A percentile compares a stretch with the other conserved stretches of the same genome.
Conservation (phyloP, 2,888 invertebrate genomes). For the Diogma glabrata region DNA sequence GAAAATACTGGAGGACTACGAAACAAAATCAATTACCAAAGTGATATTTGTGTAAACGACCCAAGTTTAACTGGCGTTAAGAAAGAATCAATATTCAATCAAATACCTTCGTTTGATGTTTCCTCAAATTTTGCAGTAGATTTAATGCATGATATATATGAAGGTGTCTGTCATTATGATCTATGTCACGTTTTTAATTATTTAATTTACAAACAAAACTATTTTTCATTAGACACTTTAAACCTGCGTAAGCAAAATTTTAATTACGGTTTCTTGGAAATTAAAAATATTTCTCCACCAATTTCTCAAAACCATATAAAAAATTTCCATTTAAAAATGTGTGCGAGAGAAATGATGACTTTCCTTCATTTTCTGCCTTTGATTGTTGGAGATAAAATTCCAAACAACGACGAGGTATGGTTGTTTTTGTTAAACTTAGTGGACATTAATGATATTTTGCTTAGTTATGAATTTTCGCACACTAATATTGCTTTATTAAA, state of each 20-base stretch:
- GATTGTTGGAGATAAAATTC: not conserved
- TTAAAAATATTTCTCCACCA: not conserved
- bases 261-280: not conserved
- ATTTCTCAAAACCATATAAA: too few relatives aligned
- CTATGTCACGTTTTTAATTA: not conserved
- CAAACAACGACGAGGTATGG: not conserved
- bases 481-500: too few relatives aligned
- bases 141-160: not conserved
- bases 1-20: too few relatives aligned
- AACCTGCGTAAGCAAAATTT: not conserved
- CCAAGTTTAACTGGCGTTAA: not conserved
- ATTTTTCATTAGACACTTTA: not conserved
- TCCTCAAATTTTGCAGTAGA: not conserved
- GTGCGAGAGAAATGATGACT: not conserved
- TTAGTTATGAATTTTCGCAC: too few relatives aligned
- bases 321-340: too few relatives aligned
- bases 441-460: too few relatives aligned
- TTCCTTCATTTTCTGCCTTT: not conserved
- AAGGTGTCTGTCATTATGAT: not conserved
- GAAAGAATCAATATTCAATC: not conserved
- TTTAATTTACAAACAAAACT: not conserved
- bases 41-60: not conserved
- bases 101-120: not conserved
- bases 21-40: not conserved
- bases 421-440: not conserved